Percentiles rank a stretch among this genome's conserved stretches.
These are phyloP conservation scores for Drosophila virilis DNA, from an alignment of 1,140 invertebrate species.

Conservation along the genomic window DNA sequence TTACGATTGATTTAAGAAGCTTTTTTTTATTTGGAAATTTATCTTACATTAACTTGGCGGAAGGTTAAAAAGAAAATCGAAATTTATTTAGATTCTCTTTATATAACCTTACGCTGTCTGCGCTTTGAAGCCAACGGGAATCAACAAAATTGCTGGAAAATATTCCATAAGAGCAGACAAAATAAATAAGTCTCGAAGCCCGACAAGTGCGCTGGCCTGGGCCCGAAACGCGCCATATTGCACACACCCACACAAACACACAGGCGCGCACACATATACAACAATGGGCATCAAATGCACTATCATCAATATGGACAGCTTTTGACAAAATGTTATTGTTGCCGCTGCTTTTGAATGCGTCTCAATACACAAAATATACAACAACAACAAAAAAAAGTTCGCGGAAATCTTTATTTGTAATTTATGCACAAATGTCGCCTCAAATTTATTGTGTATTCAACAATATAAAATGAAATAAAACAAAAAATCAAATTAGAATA, in stretches of 20 bases:
- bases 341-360: slow-evolving; percentile 37
- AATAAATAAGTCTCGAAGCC: slow-evolving; percentile 52
- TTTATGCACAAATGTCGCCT: slow-evolving; percentile 77
- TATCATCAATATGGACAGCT: slow-evolving; percentile 36
- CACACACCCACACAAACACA: slow-evolving; percentile 40
- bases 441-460: slow-evolving; percentile 68
- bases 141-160: slow-evolving; percentile 27
- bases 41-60: too few relatives aligned
- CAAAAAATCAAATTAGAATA: slow-evolving; percentile 55
- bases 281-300: slow-evolving; percentile 53
- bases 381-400: slow-evolving; percentile 41
- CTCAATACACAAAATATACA: slow-evolving; percentile 41
- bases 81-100: neutral
- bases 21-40: too few relatives aligned
- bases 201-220: slow-evolving; percentile 53
- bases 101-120: neutral
- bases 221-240: slow-evolving; percentile 34
- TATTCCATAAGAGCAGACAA: slow-evolving; percentile 43
- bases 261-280: slow-evolving; percentile 21
- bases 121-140: slow-evolving; percentile 5
- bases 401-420: slow-evolving; percentile 69
- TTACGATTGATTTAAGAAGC: too few relatives aligned
- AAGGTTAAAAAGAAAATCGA: neutral
- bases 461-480: slow-evolving; percentile 24
- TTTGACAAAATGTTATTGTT: slow-evolving; percentile 41